Conservation (phyloP, 2,888 invertebrate species). For the Psococerastis gibbosa region DNA sequence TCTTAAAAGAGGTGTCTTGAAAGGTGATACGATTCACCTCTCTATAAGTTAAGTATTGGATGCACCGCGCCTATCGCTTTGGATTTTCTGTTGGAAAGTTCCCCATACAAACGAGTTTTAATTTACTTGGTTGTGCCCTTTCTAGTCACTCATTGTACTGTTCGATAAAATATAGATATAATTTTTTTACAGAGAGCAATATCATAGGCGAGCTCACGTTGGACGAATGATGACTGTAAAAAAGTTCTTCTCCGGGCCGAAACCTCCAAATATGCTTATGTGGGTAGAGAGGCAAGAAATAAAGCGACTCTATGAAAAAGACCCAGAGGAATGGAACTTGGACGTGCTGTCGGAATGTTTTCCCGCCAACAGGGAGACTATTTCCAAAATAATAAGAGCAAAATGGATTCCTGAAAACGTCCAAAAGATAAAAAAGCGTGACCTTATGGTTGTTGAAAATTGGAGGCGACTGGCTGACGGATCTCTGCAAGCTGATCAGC, state of each 20-base stretch:
- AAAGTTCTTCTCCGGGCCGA: background rate
- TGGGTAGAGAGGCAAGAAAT: background rate
- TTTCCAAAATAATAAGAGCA: background rate
- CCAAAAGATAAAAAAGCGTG: background rate
- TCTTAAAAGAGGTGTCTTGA: no score
- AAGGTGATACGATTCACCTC: no score
- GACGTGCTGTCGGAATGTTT: background rate
- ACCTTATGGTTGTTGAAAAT: background rate
- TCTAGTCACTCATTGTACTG: no score
- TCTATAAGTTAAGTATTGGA: no score
- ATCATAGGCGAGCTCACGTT: no score
- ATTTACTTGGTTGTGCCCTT: no score
- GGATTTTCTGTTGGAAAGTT: no score
- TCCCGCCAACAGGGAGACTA: background rate
- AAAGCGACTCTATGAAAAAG: background rate
- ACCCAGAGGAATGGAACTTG: slow-evolving; percentile 6
- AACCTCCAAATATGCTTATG: background rate
- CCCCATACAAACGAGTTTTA: no score
- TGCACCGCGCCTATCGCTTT: no score
- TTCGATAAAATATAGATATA: no score
- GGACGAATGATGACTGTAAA: background rate
- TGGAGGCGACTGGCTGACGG: background rate
- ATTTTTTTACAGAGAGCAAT: no score
- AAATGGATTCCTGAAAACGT: background rate
- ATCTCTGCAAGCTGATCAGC: background rate